phyloP scores from a whole-genome alignment of 2,113 vertebrate species.

The Hemiscyllium ocellatum region DNA sequence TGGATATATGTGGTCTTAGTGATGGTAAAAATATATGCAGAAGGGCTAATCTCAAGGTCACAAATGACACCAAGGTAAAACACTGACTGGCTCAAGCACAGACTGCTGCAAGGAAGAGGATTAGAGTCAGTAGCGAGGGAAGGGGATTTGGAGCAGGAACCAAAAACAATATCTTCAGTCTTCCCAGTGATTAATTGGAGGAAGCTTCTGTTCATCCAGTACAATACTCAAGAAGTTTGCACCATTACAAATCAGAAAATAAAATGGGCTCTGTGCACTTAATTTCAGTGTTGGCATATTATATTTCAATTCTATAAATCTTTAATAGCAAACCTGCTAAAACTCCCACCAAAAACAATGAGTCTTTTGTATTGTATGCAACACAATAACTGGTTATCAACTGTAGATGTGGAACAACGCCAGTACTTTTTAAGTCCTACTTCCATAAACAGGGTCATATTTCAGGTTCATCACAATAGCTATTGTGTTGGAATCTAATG shows the following conservation, averaged over 20 bases:
- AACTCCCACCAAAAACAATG: background rate
- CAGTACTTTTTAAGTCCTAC: background rate
- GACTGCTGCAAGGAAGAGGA: no score
- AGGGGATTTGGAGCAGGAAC: no score
- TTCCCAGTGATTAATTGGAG: no score
- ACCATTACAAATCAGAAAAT: background rate
- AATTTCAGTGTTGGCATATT: background rate
- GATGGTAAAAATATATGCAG: no score
- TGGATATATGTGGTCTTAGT: no score
- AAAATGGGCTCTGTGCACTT: background rate
- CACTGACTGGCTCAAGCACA: no score
- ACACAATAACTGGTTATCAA: background rate
- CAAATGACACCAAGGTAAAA: no score
- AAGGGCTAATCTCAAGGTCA: no score
- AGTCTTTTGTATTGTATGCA: background rate
- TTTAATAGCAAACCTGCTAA: conserved; percentile 10
- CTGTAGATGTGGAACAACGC: background rate
- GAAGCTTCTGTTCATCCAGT: no score
- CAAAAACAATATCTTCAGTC: no score
- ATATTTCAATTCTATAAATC: background rate
- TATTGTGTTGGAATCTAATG: background rate
- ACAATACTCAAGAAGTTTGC: background rate
- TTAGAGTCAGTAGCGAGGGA: no score
- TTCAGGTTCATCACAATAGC: background rate
- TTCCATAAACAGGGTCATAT: background rate